Base-by-base conservation (phyloP, 1,140 invertebrate genomes). In the Parapsyche elsis region DNA sequence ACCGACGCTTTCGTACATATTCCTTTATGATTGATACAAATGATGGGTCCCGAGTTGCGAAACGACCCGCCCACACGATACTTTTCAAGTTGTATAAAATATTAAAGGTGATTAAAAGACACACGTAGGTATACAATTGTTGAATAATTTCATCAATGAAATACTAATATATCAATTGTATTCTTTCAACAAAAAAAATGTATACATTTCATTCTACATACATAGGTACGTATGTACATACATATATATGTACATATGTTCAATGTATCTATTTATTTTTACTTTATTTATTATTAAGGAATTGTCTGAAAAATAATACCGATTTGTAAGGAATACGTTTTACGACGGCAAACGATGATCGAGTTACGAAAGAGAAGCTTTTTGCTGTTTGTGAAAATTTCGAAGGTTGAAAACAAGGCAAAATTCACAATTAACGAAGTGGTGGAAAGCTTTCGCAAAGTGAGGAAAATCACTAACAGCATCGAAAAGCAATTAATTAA, bases 401-500 rank as follows among this genome's bases (percentile, higher is more conserved):
- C 57, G 53, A 77, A 49, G 45, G 38, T 24, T 73, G 71, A 46
- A 73, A 73, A 73, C 71, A 73, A 73, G 71, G 71, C 30, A 46
- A 73, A 73, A 46, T 73, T 19, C 71, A 38, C 45, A 73, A 73
- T 73, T 73, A 73, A 73, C 71, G 45, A 73, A 45, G 45, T 73
- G 71, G 45, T n/a, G 21, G 44, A 73, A 38, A 38, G 38, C 19
- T 73, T 73, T 38, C 38, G 14, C 38, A 49, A 45, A 45, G n/a
- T 38, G 44, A 73, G 16, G 71, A 73, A 75, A 75, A 75, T 75
- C 73, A 46, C 73, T 75, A n/a, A 57, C 45, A 75, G 46, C 49
- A 75, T 75, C 45, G 73, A 75, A 75, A 75, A 75, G 73, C 73
- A 75, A 75, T 75, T 75, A 57, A 75, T 75, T 75, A 75, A 57